Evolutionary conservation across 64 coral and sea anemone species (phyloP).

Genomic region (Montipora sp.): DNA sequence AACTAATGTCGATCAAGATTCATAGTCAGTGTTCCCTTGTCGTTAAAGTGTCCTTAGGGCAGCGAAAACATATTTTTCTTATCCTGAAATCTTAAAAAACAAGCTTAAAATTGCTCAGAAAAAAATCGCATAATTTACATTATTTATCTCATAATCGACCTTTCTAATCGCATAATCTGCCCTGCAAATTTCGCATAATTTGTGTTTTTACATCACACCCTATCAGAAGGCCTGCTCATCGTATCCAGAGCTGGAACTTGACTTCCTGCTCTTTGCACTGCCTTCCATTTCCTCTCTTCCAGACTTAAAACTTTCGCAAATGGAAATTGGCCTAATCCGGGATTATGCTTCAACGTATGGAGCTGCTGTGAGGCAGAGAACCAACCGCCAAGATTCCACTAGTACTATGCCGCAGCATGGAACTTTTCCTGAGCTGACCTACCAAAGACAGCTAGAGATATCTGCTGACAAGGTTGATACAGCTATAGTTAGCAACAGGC

Average conservation of each 20-base stretch:
- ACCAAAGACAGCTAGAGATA: constrained; percentile 49
- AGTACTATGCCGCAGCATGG: constrained; percentile 28
- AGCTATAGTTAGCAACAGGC: too few species aligned
- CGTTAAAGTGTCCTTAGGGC: too few species aligned
- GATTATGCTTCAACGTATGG: constrained; percentile 44
- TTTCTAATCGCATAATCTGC: too few species aligned
- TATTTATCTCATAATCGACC: too few species aligned
- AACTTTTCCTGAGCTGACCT: constrained; percentile 54
- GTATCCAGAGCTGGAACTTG: constrained; percentile 63
- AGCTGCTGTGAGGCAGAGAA: constrained; percentile 56
- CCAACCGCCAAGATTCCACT: constrained; percentile 47
- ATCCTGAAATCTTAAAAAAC: too few species aligned
- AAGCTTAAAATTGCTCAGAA: too few species aligned
- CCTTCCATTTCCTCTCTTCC: constrained; percentile 4
- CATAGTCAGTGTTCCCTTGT: too few species aligned
- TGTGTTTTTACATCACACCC: too few species aligned
- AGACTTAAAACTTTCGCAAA: constrained; percentile 8
- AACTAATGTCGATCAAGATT: too few species aligned
- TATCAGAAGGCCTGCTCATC: neutral
- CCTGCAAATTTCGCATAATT: too few species aligned
- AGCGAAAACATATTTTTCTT: too few species aligned
- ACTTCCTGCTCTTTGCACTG: constrained; percentile 4
- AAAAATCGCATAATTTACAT: too few species aligned
- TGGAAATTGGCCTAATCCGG: constrained; percentile 30
- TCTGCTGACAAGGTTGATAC: neutral